Evolutionary conservation across 1,140 invertebrate species (phyloP), one percentile per base, ranked within the genome.

Genomic region (Chelonus insularis): DNA sequence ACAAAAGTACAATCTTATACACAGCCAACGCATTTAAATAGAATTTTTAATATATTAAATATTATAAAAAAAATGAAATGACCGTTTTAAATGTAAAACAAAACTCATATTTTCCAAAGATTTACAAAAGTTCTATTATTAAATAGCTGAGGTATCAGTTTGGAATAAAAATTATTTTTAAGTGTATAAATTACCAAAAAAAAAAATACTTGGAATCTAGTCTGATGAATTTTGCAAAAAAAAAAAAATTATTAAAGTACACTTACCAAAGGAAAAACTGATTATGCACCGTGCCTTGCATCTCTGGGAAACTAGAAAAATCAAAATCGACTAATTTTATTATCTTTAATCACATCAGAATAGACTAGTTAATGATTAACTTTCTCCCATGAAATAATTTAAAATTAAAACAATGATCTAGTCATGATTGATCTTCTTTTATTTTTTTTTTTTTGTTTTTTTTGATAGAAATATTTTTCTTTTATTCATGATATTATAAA

Each of bases 1-100:
- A 80, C 74, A 69, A 81, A 76, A 82, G 80, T 82, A 82, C 80
- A 82, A 82, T 81, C 76, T 72, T 79, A 80, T 78, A 80, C 76
- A 79, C 73, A 79, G 78, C 78, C 78, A 81, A 80, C 72, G 58
- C 70, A 74, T 72, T 69, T 69, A 71, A 56, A 73, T 76, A 70
- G 72, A 76, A 72, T 68, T 73, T 67, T 66, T 59, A 77, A 71
- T 74, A 74, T 68, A 70, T 73, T 72, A 73, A 71, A 73, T 68
- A 68, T 66, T 41, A 14, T 57, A 37, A 55, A 39, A 39, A 34
- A 8, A 48, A 48, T n/a, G n/a, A n/a, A n/a, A n/a, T n/a, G n/a
- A n/a, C n/a, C n/a, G n/a, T n/a, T n/a, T n/a, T n/a, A n/a, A n/a
- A n/a, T n/a, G n/a, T n/a, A n/a, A n/a, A n/a, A n/a, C n/a, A 47